phyloP scores from a whole-genome alignment of 2,797 vertebrate genomes.

The Poeciliopsis gracilis region DNA sequence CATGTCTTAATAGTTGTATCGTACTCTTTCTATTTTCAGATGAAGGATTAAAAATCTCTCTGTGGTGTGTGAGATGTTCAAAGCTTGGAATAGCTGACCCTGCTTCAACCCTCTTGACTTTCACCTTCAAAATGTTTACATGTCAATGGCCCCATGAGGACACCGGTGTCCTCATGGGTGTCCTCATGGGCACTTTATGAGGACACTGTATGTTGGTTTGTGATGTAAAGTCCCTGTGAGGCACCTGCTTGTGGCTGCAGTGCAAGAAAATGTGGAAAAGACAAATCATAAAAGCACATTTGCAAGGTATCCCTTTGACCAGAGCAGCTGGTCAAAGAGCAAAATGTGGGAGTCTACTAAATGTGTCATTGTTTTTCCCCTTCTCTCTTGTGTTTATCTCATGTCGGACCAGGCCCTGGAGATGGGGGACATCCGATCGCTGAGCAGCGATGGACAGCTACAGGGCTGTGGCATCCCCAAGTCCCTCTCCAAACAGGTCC shows the following conservation, averaged over 20 bases:
- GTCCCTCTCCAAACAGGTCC: conserved; percentile 91
- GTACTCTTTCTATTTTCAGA: not conserved
- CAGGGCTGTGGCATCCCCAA: conserved; percentile 85
- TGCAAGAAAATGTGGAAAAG: not conserved
- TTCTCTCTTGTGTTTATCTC: conserved; percentile 16
- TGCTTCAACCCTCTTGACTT: not conserved
- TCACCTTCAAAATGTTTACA: no score
- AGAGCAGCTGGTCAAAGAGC: no score
- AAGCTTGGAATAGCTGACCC: not conserved
- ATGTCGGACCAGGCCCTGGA: conserved; percentile 81
- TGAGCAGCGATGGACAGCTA: conserved; percentile 91
- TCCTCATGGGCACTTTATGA: not conserved
- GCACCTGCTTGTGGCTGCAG: not conserved
- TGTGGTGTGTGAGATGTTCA: no score
- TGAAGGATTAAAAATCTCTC: no score
- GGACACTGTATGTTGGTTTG: not conserved
- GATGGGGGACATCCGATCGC: conserved; percentile 94
- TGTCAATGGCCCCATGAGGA: no score
- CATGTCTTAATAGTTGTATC: not conserved
- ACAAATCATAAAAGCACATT: not conserved
- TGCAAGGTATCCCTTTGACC: not conserved
- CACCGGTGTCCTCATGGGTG: no score
- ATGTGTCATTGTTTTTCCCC: conserved; percentile 18
- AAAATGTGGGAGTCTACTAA: conserved; percentile 1
- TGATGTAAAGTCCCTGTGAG: not conserved